These are phyloP conservation scores for Drosophila takahashii DNA, from an alignment of 1,140 invertebrate genomes.

Conservation along the genomic window DNA sequence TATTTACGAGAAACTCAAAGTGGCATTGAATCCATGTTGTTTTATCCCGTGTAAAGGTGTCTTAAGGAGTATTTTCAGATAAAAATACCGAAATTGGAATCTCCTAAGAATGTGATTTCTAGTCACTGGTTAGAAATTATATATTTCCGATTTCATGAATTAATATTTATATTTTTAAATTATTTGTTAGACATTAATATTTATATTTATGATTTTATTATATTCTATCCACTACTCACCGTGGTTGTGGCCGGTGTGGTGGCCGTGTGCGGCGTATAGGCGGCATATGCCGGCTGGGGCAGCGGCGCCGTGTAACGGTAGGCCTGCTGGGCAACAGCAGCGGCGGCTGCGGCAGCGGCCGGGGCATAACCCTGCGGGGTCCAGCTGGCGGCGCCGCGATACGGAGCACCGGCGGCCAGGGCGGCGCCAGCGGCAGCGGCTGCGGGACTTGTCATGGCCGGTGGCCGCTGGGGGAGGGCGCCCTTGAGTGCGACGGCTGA, in stretches of 20 bases:
- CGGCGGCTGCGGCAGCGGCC: constrained; percentile 78
- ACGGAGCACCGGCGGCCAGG: constrained; percentile 78
- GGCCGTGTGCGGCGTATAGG: constrained; percentile 83
- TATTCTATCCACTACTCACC: constrained; percentile 60
- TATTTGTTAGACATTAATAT: too few relatives aligned
- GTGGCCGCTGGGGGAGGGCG: constrained; percentile 70
- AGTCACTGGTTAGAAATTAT: too few relatives aligned
- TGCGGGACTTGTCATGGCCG: constrained; percentile 84
- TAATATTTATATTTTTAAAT: too few relatives aligned
- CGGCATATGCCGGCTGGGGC: constrained; percentile 82
- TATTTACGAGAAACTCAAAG: not conserved
- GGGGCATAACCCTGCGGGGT: constrained; percentile 84
- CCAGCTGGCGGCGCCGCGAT: constrained; percentile 83
- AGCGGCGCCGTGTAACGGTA: constrained; percentile 84
- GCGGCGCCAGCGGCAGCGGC: constrained; percentile 80
- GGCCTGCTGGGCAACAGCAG: constrained; percentile 80
- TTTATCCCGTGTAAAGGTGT: too few relatives aligned
- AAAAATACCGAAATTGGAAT: too few relatives aligned
- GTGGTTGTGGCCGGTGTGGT: constrained; percentile 82
- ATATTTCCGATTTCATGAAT: too few relatives aligned
- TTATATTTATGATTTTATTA: too few relatives aligned
- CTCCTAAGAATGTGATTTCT: too few relatives aligned
- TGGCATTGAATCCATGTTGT: too few relatives aligned
- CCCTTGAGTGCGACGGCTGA: constrained; percentile 81
- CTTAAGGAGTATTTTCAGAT: too few relatives aligned